Evolutionary conservation across 2,113 vertebrate genomes (phyloP).

Genomic region (Notarius lentiginosus): DNA sequence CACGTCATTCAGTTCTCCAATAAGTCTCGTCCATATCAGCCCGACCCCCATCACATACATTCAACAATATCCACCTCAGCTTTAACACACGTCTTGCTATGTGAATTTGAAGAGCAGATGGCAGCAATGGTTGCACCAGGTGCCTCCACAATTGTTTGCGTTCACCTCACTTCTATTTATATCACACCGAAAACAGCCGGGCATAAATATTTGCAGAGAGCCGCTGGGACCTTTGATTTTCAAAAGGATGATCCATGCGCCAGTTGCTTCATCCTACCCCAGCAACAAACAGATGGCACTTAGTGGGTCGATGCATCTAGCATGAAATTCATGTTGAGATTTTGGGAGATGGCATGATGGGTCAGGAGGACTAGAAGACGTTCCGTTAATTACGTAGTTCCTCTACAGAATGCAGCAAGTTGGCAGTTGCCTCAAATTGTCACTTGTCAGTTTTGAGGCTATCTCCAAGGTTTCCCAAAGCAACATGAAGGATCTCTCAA

Average conservation of each 20-base stretch:
- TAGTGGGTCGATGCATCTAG: constrained; percentile 49
- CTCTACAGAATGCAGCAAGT: not conserved
- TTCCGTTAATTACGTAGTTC: not conserved
- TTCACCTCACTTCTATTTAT: constrained; percentile 75
- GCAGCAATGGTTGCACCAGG: constrained; percentile 69
- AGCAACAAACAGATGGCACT: constrained; percentile 66
- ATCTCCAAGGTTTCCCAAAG: not conserved
- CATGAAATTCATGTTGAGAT: constrained; percentile 55
- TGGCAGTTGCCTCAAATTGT: not conserved
- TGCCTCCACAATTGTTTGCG: constrained; percentile 78
- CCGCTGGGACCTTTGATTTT: constrained; percentile 62
- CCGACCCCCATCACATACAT: constrained; percentile 44
- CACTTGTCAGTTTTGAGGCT: not conserved
- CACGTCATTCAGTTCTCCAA: not conserved
- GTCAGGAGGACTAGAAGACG: constrained; percentile 9
- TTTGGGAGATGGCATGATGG: constrained; percentile 20
- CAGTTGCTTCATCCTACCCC: constrained; percentile 38
- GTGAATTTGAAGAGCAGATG: constrained; percentile 75
- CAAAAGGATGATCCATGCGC: constrained; percentile 59
- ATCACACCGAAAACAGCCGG: constrained; percentile 68
- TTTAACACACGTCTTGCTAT: constrained; percentile 74
- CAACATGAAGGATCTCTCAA: not conserved
- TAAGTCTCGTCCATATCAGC: constrained; percentile 58
- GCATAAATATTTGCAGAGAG: constrained; percentile 73
- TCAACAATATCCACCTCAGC: constrained; percentile 68